Evolutionary conservation across 1,140 invertebrate species (phyloP).

Genomic region (Camponotus vicinus): DNA sequence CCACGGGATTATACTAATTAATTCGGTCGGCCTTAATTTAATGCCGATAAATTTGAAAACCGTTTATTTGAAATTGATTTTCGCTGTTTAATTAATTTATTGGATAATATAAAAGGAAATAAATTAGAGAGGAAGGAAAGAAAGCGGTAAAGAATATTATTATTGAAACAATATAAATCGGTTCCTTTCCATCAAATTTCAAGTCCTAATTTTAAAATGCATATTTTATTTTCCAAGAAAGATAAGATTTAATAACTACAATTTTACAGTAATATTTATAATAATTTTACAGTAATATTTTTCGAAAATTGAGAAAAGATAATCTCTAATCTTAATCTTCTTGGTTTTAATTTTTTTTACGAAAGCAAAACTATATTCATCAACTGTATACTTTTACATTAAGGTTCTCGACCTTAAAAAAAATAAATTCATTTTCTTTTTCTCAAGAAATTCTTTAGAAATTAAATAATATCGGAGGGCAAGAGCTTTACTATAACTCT

Average conservation of each 20-base stretch:
- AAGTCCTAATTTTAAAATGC: not conserved
- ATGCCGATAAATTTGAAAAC: not conserved
- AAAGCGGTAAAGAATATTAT: constrained; percentile 3
- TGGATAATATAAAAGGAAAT: not conserved
- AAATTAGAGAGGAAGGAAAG: not conserved
- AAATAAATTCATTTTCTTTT: not conserved
- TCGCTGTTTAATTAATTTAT: not conserved
- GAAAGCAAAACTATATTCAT: not conserved
- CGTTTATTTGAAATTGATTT: not conserved
- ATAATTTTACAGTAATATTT: not conserved
- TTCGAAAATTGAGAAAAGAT: not conserved
- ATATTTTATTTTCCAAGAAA: not conserved
- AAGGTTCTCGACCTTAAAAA: not conserved
- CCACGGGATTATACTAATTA: not conserved
- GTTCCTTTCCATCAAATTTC: not conserved
- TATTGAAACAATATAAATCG: not conserved
- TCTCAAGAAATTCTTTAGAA: not conserved
- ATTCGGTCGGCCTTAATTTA: not conserved
- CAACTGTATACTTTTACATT: not conserved
- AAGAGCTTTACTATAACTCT: not conserved
- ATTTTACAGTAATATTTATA: not conserved
- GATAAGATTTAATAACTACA: not conserved
- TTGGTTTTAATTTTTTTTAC: not conserved
- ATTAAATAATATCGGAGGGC: too few relatives aligned
- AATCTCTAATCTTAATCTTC: not conserved